These are phyloP conservation scores for Caerostris extrusa DNA, from an alignment of 1,140 invertebrate species.

Conservation along the genomic window DNA sequence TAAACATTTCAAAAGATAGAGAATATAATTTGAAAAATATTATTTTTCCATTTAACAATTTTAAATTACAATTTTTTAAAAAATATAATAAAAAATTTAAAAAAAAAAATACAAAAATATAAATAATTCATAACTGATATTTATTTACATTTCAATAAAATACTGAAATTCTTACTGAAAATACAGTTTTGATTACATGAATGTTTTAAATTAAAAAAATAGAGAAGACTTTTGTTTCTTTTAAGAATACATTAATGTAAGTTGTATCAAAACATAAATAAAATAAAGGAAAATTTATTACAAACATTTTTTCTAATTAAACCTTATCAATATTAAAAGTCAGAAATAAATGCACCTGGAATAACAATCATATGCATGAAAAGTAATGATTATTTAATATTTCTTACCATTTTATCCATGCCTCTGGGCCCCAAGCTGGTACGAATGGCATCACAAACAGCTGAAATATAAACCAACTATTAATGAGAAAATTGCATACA, in stretches of 20 bases:
- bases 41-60: background rate
- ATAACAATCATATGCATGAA: too few relatives aligned
- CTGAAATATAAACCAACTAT: slow-evolving; percentile 84
- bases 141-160: background rate
- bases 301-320: too few relatives aligned
- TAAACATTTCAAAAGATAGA: background rate
- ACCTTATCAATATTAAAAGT: too few relatives aligned
- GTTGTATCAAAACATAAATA: too few relatives aligned
- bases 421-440: slow-evolving; percentile 98
- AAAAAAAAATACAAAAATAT: background rate
- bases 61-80: background rate
- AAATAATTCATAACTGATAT: background rate
- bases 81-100: background rate
- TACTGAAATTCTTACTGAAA: too few relatives aligned
- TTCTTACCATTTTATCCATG: slow-evolving; percentile 99
- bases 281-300: too few relatives aligned
- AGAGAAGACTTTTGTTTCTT: too few relatives aligned
- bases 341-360: too few relatives aligned
- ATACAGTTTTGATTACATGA: too few relatives aligned
- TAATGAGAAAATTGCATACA: background rate
- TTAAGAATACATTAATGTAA: too few relatives aligned
- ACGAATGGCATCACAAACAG: slow-evolving; percentile 98
- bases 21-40: background rate
- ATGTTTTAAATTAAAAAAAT: too few relatives aligned
- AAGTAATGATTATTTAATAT: too few relatives aligned